Base-by-base conservation (phyloP, 2,113 vertebrate species). In the Nematolebias whitei region DNA sequence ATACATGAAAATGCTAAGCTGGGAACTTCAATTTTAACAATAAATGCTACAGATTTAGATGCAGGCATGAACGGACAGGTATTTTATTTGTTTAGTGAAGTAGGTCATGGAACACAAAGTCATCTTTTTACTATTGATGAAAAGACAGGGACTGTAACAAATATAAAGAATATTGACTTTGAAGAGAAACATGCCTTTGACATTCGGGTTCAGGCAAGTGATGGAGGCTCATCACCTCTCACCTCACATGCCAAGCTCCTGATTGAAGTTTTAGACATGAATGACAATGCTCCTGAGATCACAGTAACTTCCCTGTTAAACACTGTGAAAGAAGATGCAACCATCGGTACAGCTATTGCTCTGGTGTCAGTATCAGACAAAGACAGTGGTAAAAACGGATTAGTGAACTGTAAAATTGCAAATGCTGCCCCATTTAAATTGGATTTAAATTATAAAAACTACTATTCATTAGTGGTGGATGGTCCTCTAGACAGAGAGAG, bases 151-250 rank as follows among this genome's bases (percentile, higher is more conserved):
- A 59, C 59, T 38, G 64, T 90, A 5, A 74, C 71, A 19, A 87
- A 79, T 0, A 87, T 75, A 5, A 85, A 80, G 5, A 75, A 70
- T 0, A 52, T 94, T 11, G 92, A 95, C 78, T 96, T 93, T 12
- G 95, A 96, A 83, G 86, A 92, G 35, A 87, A 88, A 0, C 90
- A 61, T 0, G 91, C 91, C 14, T 95, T 95, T 56, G 95, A 96
- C 62, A 90, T 96, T 0, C 82, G 92, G 80, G 90, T 95, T 40
- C 91, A 94, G 59, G 95, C 93, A 57, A 93, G 86, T 68, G 96
- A 96, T 76, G 92, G 89, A 57, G 94, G 92, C 0, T 86, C 82
- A 0, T 87, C 92, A 1, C 92, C 88, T 0, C 71, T 92, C 24
- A 90, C 89, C 0, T 90, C 93, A 29, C 89, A 95, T 29, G 84